These are phyloP conservation scores for Anhinga rufa DNA, from an alignment of 2,113 vertebrate genomes.

Conservation along the genomic window DNA sequence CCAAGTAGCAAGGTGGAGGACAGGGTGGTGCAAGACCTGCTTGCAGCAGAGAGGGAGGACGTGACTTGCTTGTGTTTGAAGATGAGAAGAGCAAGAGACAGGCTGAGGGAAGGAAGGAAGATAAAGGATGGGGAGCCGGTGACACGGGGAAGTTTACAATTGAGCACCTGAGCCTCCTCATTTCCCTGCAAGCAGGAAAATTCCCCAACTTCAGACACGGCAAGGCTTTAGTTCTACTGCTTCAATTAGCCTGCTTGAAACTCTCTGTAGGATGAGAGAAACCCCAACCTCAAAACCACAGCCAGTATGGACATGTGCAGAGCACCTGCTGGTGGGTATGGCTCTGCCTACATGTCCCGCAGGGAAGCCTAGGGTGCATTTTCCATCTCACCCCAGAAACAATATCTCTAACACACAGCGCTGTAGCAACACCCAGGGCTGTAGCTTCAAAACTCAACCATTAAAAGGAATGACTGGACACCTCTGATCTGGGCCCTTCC, in stretches of 20 bases:
- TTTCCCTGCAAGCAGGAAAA: background rate
- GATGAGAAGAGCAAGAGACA: background rate
- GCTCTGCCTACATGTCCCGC: background rate
- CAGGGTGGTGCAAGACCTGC: background rate
- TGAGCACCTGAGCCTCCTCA: background rate
- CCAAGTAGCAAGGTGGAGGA: accelerated
- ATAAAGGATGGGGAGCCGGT: background rate
- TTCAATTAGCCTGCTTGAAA: background rate
- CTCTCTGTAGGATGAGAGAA: background rate
- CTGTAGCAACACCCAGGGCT: background rate
- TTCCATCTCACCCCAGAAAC: background rate
- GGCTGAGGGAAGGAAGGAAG: background rate
- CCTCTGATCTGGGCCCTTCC: background rate
- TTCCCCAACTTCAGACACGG: background rate
- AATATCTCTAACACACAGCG: background rate
- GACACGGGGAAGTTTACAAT: background rate
- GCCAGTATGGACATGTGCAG: background rate
- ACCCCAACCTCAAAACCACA: background rate
- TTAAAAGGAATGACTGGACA: background rate
- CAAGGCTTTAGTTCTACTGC: background rate
- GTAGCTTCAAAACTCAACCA: background rate
- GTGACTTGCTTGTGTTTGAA: accelerated
- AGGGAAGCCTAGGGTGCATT: background rate
- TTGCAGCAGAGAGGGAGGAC: background rate
- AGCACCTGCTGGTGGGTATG: background rate